A percentile compares a stretch with the other conserved stretches of the same genome.
phyloP scores from a whole-genome alignment of 2,797 vertebrate species.

The Paramormyrops hopkinsi region DNA sequence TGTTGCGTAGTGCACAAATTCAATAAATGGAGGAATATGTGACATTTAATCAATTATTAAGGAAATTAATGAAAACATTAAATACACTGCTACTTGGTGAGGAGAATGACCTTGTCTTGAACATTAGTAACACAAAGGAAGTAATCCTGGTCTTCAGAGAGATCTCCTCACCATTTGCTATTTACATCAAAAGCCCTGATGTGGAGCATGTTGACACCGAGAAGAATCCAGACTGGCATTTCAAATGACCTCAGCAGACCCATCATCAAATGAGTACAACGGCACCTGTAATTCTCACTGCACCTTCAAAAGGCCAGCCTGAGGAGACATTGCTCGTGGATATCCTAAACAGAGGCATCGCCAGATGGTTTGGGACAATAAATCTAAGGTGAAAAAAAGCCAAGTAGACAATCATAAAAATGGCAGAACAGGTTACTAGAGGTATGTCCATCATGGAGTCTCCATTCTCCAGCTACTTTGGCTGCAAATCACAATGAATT shows the following conservation, averaged over 20 bases:
- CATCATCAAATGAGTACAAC: background rate
- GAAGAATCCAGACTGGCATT: background rate
- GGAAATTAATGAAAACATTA: background rate
- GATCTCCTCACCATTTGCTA: background rate
- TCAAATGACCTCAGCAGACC: background rate
- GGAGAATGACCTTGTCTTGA: background rate
- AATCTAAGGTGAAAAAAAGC: background rate
- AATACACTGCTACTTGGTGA: background rate
- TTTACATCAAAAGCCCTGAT: background rate
- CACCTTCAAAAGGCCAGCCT: background rate
- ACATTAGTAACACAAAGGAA: constrained; percentile 1
- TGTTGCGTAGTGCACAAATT: background rate
- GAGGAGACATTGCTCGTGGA: background rate
- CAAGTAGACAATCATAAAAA: background rate
- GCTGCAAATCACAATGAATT: background rate
- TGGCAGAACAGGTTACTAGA: background rate
- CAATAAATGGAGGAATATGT: background rate
- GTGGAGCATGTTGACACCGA: background rate
- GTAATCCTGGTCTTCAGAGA: background rate
- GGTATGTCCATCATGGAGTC: background rate
- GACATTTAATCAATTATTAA: background rate
- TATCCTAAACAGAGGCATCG: background rate
- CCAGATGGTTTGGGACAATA: background rate
- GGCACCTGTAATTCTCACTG: background rate
- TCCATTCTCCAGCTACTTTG: background rate